Conservation (phyloP, 1,140 invertebrate species). For the Solenopsis fugax region DNA sequence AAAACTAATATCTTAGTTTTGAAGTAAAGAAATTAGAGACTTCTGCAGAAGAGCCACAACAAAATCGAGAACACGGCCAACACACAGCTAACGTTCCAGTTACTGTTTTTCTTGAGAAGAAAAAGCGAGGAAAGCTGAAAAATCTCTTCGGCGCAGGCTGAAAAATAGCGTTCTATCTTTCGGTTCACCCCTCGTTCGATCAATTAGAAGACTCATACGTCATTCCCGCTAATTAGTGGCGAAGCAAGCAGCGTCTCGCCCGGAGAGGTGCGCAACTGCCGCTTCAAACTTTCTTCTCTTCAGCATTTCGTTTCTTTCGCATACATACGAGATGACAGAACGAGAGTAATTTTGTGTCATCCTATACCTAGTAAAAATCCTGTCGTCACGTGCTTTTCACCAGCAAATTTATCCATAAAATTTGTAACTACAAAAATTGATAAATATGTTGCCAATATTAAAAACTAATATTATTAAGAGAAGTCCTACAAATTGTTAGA, state of each 20-base stretch:
- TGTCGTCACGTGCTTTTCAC: slow-evolving; percentile 1
- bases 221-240: slow-evolving; percentile 83
- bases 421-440: background rate
- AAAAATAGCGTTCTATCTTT: slow-evolving; percentile 65
- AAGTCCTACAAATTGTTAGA: background rate
- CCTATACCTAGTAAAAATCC: slow-evolving; percentile 18
- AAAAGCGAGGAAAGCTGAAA: slow-evolving; percentile 55
- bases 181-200: slow-evolving; percentile 77
- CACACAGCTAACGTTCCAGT: slow-evolving; percentile 52
- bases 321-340: slow-evolving; percentile 66
- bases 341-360: slow-evolving; percentile 78
- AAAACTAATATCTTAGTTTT: background rate
- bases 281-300: slow-evolving; percentile 48
- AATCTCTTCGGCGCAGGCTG: slow-evolving; percentile 44
- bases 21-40: background rate
- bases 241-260: slow-evolving; percentile 67
- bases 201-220: slow-evolving; percentile 83
- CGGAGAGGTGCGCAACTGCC: slow-evolving; percentile 64
- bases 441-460: background rate
- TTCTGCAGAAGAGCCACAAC: background rate
- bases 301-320: slow-evolving; percentile 44
- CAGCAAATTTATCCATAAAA: background rate
- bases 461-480: background rate
- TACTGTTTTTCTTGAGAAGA: slow-evolving; percentile 46
- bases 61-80: background rate